These are phyloP conservation scores for Nixonia krombeini DNA, from an alignment of 1,140 invertebrate species.

Conservation along the genomic window DNA sequence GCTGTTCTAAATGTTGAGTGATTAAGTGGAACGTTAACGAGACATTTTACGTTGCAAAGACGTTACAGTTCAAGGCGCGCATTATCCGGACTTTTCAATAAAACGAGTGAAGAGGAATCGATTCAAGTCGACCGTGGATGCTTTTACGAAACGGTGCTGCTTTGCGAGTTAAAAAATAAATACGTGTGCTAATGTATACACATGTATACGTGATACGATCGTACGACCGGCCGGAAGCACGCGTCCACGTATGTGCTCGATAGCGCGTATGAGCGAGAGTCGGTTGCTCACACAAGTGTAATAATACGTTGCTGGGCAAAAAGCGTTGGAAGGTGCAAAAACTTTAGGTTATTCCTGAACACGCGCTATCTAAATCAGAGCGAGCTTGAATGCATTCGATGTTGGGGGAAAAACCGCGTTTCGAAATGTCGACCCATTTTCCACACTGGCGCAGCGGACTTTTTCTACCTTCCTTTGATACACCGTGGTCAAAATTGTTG, in stretches of 20 bases:
- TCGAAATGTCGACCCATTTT: no score
- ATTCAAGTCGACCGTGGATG: not conserved
- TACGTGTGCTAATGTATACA: not conserved
- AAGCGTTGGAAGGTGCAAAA: not conserved
- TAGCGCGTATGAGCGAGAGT: not conserved
- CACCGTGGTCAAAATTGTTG: no score
- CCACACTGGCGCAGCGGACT: no score
- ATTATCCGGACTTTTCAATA: not conserved
- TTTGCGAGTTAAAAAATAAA: not conserved
- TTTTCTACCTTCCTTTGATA: no score
- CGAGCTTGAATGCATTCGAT: no score
- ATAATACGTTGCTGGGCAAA: not conserved
- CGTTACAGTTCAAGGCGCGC: not conserved
- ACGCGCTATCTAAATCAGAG: no score
- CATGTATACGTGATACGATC: not conserved
- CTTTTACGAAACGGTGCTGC: not conserved
- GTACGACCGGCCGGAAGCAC: not conserved
- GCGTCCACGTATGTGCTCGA: not conserved
- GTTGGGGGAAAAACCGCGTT: no score
- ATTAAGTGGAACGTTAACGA: no score
- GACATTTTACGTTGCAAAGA: not conserved
- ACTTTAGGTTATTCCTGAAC: not conserved
- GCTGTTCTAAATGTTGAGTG: no score
- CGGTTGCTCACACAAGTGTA: not conserved
- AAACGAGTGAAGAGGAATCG: not conserved